Conservation (phyloP, 2,113 vertebrate genomes). For the Chiloscyllium plagiosum region DNA sequence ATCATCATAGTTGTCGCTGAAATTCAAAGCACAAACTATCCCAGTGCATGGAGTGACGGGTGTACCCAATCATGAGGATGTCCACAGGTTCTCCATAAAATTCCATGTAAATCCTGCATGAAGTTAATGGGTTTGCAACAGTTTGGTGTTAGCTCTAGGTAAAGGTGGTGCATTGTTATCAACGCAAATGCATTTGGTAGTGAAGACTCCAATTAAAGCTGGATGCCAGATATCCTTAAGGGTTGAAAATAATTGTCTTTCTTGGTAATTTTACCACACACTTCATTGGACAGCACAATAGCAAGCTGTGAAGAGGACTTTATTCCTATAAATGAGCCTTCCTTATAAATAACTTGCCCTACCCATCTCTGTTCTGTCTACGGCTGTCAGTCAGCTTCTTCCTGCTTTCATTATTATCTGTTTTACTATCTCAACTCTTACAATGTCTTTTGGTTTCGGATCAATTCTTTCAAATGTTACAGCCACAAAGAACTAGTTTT, state of each 20-base stretch:
- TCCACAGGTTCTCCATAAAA: not conserved
- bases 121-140: not conserved
- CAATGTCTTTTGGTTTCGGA: not conserved
- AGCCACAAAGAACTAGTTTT: not conserved
- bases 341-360: too few species aligned
- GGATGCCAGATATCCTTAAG: not conserved
- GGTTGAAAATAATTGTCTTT: too few species aligned
- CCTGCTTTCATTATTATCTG: not conserved
- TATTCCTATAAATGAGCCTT: too few species aligned
- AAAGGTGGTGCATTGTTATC: not conserved
- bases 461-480: not conserved
- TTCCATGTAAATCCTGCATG: not conserved
- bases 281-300: too few species aligned
- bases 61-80: not conserved
- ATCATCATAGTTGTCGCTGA: too few species aligned
- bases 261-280: too few species aligned
- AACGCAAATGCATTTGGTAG: not conserved
- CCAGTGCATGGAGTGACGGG: not conserved
- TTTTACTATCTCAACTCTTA: not conserved
- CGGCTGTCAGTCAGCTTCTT: not conserved
- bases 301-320: too few species aligned
- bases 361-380: too few species aligned
- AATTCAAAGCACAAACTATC: not conserved
- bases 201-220: not conserved
- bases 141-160: not conserved